Percentiles rank a stretch among this genome's conserved stretches.
Conservation (phyloP, 2,797 vertebrate genomes). For the Nyctalus aviator region DNA sequence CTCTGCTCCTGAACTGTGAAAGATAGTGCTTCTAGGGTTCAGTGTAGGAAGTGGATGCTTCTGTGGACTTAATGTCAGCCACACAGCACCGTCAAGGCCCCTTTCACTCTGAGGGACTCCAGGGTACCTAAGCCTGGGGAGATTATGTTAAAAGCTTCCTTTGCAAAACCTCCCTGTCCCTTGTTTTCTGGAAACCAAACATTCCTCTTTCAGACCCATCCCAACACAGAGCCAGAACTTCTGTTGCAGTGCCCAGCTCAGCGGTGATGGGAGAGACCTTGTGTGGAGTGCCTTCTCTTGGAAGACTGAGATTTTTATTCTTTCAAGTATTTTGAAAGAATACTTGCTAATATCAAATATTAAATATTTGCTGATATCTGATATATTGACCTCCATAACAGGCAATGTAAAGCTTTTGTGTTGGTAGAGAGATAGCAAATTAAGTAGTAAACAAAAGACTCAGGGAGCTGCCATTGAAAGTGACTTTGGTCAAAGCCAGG, state of each 20-base stretch:
- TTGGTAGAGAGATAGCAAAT: not conserved
- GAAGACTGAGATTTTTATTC: not conserved
- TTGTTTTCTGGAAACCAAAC: slow-evolving; percentile 7
- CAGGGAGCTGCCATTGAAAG: not conserved
- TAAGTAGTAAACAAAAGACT: not conserved
- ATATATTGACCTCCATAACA: not conserved
- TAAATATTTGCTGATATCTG: not conserved
- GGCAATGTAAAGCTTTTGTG: not conserved
- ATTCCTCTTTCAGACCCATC: not conserved
- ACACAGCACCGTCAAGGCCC: not conserved
- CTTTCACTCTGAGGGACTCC: not conserved
- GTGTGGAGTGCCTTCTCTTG: not conserved
- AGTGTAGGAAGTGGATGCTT: not conserved
- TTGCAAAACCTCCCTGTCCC: not conserved
- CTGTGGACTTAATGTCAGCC: not conserved
- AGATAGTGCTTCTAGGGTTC: slow-evolving; percentile 6
- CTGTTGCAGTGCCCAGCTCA: not conserved
- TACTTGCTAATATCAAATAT: not conserved
- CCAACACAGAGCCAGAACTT: not conserved
- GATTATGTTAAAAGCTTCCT: not conserved
- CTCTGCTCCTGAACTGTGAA: not conserved
- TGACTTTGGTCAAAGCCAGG: not conserved
- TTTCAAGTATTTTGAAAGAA: too few relatives aligned
- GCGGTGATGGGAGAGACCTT: not conserved
- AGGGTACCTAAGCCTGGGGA: not conserved